These are phyloP conservation scores for Cinara cedri DNA, from an alignment of 2,888 invertebrate genomes.

Conservation along the genomic window DNA sequence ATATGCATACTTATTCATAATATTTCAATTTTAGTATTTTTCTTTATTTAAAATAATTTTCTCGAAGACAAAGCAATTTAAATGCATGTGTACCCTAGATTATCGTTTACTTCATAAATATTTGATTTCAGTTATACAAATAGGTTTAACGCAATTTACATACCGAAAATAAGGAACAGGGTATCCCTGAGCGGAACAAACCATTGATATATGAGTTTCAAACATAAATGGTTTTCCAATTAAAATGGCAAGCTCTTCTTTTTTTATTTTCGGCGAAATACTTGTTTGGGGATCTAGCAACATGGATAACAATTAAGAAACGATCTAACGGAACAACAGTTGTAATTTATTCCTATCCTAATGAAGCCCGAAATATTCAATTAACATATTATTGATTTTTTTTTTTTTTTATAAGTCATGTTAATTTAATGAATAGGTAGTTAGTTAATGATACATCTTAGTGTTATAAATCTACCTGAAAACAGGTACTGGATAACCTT, in stretches of 20 bases:
- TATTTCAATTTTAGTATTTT: too few species aligned
- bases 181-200: conserved; percentile 65
- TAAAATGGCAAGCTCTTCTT: conserved; percentile 62
- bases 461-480: conserved; percentile 68
- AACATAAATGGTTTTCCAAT: conserved; percentile 55
- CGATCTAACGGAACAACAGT: neutral
- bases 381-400: neutral
- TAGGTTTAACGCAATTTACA: conserved; percentile 49
- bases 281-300: conserved; percentile 64
- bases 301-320: conserved; percentile 5
- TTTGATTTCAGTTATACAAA: neutral
- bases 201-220: conserved; percentile 56
- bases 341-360: neutral
- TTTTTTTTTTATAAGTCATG: neutral
- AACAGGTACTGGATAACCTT: conserved; percentile 67
- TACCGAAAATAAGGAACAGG: conserved; percentile 66
- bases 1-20: too few species aligned
- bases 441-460: conserved; percentile 12
- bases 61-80: too few species aligned
- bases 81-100: too few species aligned
- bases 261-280: conserved; percentile 64
- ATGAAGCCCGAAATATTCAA: conserved; percentile 46
- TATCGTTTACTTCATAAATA: neutral
- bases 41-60: too few species aligned
- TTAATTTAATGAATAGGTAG: neutral